Percentiles rank a stretch among this genome's conserved stretches.
These are phyloP conservation scores for Sturmia bella DNA, from an alignment of 2,888 invertebrate species.

Conservation along the genomic window DNA sequence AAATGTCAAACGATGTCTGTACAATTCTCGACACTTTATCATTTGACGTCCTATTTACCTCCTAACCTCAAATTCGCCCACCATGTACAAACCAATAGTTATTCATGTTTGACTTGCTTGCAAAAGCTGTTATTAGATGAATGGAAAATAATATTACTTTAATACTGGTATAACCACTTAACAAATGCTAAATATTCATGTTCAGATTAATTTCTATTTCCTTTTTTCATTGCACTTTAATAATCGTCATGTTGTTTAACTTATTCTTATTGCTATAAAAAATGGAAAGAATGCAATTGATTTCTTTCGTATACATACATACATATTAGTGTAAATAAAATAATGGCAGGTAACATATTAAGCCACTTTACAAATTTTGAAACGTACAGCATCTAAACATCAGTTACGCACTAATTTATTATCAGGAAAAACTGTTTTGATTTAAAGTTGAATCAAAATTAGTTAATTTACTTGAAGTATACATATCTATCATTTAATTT, in stretches of 20 bases:
- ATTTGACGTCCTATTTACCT: too few relatives aligned
- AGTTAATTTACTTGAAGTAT: constrained; percentile 3
- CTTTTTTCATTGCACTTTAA: constrained; percentile 32
- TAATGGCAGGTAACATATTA: constrained; percentile 49
- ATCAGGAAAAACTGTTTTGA: constrained; percentile 3
- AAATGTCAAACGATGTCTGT: too few relatives aligned
- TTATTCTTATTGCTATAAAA: constrained; percentile 46
- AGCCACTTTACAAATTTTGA: constrained; percentile 59
- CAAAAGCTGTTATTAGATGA: background rate
- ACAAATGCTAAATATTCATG: constrained; percentile 20
- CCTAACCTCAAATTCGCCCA: too few relatives aligned
- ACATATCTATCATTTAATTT: constrained; percentile 36
- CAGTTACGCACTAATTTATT: constrained; percentile 42
- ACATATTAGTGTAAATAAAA: constrained; percentile 5
- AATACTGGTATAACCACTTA: constrained; percentile 12
- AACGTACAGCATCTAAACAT: constrained; percentile 51
- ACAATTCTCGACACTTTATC: too few relatives aligned
- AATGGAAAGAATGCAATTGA: constrained; percentile 37
- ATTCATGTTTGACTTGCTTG: background rate
- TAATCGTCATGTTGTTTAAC: constrained; percentile 29
- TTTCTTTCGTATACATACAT: constrained; percentile 12
- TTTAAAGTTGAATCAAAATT: background rate
- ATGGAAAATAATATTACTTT: constrained; percentile 15
- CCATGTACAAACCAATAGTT: too few relatives aligned
- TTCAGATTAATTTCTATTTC: constrained; percentile 32